Percentiles rank a stretch among this genome's conserved stretches.
Conservation (phyloP, 2,113 vertebrate species). For the Amblyopsis rosae region DNA sequence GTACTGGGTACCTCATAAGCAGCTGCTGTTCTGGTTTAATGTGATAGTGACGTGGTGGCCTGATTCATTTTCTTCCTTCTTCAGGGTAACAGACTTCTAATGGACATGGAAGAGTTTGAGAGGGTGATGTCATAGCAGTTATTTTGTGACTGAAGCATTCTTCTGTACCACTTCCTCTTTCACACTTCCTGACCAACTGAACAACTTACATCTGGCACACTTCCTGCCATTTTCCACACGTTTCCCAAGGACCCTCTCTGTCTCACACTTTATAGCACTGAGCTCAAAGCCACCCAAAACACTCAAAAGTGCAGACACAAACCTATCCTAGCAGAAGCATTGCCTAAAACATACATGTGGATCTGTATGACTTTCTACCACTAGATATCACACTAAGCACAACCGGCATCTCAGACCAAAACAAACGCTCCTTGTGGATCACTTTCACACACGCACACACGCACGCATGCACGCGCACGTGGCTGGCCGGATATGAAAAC, state of each 20-base stretch:
- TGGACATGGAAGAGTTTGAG: conserved; percentile 24
- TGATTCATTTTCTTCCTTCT: neutral
- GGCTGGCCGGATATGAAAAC: too few species aligned
- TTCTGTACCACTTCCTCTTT: conserved; percentile 64
- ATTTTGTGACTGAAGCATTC: conserved; percentile 57
- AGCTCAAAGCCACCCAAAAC: neutral
- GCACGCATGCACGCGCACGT: too few species aligned
- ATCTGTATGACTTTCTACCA: neutral
- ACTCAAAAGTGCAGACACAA: neutral
- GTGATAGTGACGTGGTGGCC: neutral
- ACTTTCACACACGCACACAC: too few species aligned
- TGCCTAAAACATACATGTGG: too few species aligned
- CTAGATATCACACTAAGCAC: too few species aligned
- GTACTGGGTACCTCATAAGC: too few species aligned
- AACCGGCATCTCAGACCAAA: too few species aligned
- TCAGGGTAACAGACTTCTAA: neutral
- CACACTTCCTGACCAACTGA: conserved; percentile 69
- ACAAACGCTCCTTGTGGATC: too few species aligned
- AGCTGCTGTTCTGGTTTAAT: too few species aligned
- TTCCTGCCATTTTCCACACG: conserved; percentile 63
- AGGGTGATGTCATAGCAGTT: conserved; percentile 34
- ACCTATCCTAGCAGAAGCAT: neutral
- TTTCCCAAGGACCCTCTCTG: conserved; percentile 12
- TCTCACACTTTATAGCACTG: neutral
- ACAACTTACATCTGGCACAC: conserved; percentile 56